phyloP scores from a whole-genome alignment of 2,797 vertebrate species.

The Mastacembelus armatus region DNA sequence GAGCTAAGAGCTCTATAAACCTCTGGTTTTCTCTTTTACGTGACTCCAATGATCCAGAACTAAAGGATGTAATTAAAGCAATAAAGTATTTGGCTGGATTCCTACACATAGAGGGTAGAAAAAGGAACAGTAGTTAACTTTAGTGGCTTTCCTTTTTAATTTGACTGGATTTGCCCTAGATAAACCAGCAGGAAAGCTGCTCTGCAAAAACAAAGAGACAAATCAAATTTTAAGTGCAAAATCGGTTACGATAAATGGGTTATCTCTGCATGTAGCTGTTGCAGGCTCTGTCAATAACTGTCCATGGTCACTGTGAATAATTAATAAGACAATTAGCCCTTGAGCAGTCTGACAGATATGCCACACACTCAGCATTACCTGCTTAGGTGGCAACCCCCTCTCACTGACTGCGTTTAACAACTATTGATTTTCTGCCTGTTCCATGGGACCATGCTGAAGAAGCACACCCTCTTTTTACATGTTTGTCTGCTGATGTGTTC shows the following conservation, averaged over 20 bases:
- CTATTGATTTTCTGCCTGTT: slow-evolving; percentile 62
- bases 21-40: too few species aligned
- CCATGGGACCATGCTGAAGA: slow-evolving; percentile 38
- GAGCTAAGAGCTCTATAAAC: too few species aligned
- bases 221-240: neutral
- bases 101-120: neutral
- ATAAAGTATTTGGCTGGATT: neutral
- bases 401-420: slow-evolving; percentile 37
- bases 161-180: neutral
- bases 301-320: slow-evolving; percentile 69
- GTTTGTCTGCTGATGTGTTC: slow-evolving; percentile 18
- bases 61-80: neutral
- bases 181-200: neutral
- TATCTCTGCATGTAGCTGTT: slow-evolving; percentile 23
- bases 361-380: slow-evolving; percentile 28
- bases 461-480: slow-evolving; percentile 2
- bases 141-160: neutral
- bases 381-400: slow-evolving; percentile 49
- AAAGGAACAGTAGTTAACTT: neutral
- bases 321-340: slow-evolving; percentile 78
- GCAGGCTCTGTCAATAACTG: slow-evolving; percentile 56
- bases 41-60: too few species aligned
- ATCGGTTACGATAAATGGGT: slow-evolving; percentile 13
- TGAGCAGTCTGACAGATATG: slow-evolving; percentile 50
- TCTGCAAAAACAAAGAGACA: neutral